These are phyloP conservation scores for Mungos mungo DNA, from an alignment of 2,113 vertebrate species.

Conservation along the genomic window DNA sequence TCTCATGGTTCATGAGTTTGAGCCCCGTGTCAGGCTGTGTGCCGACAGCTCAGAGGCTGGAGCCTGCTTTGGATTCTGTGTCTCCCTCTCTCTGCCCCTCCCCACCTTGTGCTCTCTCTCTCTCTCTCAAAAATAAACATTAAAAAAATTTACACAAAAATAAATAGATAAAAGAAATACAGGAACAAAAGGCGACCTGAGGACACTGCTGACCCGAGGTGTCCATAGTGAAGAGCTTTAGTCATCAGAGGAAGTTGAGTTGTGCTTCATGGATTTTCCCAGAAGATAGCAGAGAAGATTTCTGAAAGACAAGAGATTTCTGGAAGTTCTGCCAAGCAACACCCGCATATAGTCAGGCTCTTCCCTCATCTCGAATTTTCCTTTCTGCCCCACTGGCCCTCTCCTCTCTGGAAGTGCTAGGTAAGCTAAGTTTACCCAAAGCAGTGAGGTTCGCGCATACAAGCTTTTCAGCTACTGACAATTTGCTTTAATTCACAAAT, in stretches of 20 bases:
- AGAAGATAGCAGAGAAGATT: neutral
- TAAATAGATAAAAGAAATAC: neutral
- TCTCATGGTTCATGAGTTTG: no score
- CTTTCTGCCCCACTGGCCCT: neutral
- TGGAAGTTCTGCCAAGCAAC: neutral
- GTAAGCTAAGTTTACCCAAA: neutral
- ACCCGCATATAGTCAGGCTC: no score
- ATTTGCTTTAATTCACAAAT: neutral
- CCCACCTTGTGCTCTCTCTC: no score
- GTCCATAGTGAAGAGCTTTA: neutral
- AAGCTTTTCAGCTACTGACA: neutral
- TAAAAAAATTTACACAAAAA: no score
- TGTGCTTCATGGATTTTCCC: neutral
- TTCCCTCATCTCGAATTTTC: neutral
- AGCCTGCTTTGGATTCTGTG: no score
- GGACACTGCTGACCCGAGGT: neutral
- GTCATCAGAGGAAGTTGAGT: neutral
- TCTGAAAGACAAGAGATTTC: neutral
- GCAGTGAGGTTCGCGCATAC: neutral
- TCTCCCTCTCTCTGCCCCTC: no score
- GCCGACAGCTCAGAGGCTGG: no score
- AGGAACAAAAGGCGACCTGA: neutral
- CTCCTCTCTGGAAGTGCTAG: neutral
- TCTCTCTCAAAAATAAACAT: no score
- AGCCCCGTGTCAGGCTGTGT: no score